phyloP scores from a whole-genome alignment of 1,140 invertebrate species.

The Drosophila ambigua region DNA sequence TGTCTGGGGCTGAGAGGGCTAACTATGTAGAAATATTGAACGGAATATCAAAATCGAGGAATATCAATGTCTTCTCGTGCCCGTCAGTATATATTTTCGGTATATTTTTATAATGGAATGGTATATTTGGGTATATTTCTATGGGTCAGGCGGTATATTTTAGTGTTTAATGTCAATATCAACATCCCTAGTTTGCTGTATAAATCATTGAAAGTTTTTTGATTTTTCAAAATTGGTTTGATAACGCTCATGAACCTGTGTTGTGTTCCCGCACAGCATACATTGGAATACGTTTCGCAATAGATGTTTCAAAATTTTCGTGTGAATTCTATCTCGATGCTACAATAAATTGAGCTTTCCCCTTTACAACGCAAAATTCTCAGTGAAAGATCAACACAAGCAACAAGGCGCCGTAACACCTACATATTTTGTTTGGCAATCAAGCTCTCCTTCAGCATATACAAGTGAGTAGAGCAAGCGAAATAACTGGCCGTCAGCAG shows the following conservation, averaged over 20 bases:
- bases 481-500: neutral
- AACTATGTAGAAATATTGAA: too few relatives aligned
- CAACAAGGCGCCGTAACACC: constrained; percentile 22
- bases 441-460: constrained; percentile 24
- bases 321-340: constrained; percentile 70
- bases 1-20: too few relatives aligned
- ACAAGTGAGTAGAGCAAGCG: constrained; percentile 55
- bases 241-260: constrained; percentile 69
- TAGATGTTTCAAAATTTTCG: constrained; percentile 71
- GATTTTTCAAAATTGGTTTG: constrained; percentile 64
- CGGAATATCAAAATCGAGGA: too few relatives aligned
- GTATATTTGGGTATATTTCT: neutral
- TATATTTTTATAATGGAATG: constrained; percentile 21
- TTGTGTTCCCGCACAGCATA: constrained; percentile 61
- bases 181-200: constrained; percentile 45
- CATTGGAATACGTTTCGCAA: constrained; percentile 73
- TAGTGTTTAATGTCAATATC: too few relatives aligned
- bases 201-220: constrained; percentile 52
- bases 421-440: constrained; percentile 10
- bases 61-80: too few relatives aligned
- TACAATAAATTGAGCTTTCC: constrained; percentile 65
- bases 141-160: too few relatives aligned
- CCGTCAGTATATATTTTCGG: too few relatives aligned
- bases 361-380: constrained; percentile 68
- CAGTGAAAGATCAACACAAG: constrained; percentile 57